phyloP scores from a whole-genome alignment of 2,797 vertebrate genomes.

The Sparus aurata region DNA sequence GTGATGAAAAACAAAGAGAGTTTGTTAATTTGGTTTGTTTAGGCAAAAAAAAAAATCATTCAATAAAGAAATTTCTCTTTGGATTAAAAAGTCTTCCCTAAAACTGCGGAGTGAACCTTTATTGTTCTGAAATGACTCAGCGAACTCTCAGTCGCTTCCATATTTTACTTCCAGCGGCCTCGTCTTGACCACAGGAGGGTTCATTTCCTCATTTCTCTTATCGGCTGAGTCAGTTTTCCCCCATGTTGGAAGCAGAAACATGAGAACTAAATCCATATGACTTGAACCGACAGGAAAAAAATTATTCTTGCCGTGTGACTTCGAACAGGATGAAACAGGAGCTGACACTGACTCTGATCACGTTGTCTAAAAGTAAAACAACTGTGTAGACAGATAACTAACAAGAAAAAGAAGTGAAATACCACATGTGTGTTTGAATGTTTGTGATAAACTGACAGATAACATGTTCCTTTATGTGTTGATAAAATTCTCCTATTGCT shows the following conservation, averaged over 20 bases:
- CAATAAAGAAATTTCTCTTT: too few relatives aligned
- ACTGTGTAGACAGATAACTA: too few relatives aligned
- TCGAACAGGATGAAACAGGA: not conserved
- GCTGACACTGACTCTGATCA: not conserved
- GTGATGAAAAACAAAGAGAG: too few relatives aligned
- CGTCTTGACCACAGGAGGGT: not conserved
- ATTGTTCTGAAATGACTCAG: too few relatives aligned
- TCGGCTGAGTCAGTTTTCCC: slow-evolving; percentile 16
- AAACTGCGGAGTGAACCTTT: too few relatives aligned
- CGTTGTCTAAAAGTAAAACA: not conserved
- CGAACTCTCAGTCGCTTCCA: not conserved
- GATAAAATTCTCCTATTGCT: not conserved
- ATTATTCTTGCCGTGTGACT: not conserved
- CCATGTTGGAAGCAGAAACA: slow-evolving; percentile 5
- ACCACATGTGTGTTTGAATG: not conserved
- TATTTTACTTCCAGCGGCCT: not conserved
- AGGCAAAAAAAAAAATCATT: too few relatives aligned
- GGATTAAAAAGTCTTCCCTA: too few relatives aligned
- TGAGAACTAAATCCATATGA: not conserved
- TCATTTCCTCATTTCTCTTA: slow-evolving; percentile 6
- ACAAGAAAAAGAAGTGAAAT: not conserved
- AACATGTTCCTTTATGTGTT: not conserved
- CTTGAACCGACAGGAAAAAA: not conserved
- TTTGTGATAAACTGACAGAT: not conserved
- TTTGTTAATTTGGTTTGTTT: too few relatives aligned